These are phyloP conservation scores for Epicampocera succincta DNA, from an alignment of 2,888 invertebrate genomes.

Conservation along the genomic window DNA sequence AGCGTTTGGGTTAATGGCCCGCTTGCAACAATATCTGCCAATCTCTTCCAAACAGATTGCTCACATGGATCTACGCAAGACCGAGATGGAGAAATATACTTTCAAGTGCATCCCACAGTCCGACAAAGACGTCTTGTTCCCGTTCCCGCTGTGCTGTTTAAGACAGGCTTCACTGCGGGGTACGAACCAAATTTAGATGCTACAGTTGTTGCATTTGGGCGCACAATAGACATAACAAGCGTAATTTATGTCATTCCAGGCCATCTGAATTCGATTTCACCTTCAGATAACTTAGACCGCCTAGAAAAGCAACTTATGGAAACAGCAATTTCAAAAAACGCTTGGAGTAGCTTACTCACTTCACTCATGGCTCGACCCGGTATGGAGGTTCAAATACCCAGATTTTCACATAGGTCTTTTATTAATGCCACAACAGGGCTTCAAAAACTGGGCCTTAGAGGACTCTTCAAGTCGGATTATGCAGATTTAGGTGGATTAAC, in stretches of 20 bases:
- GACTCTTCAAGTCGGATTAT: constrained; percentile 88
- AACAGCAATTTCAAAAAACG: constrained; percentile 85
- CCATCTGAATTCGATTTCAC: constrained; percentile 90
- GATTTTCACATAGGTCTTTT: constrained; percentile 91
- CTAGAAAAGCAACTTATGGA: constrained; percentile 88
- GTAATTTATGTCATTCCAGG: constrained; percentile 92
- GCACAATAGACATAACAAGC: constrained; percentile 87
- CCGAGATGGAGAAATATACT: constrained; percentile 92
- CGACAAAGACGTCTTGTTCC: constrained; percentile 91
- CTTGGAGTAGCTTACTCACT: constrained; percentile 89
- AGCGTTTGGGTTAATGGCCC: constrained; percentile 88
- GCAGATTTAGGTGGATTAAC: constrained; percentile 93
- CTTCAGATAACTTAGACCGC: constrained; percentile 89
- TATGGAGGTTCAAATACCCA: constrained; percentile 91
- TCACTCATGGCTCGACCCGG: constrained; percentile 89
- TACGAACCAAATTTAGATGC: constrained; percentile 93
- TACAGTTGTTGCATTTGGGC: constrained; percentile 90
- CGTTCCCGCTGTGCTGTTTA: constrained; percentile 91
- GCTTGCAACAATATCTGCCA: constrained; percentile 90
- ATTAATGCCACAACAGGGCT: constrained; percentile 91
- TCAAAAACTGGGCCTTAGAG: constrained; percentile 90
- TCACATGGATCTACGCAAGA: constrained; percentile 88
- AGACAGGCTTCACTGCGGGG: constrained; percentile 89
- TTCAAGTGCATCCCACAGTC: constrained; percentile 90
- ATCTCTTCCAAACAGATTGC: constrained; percentile 93